Base-by-base conservation (phyloP, 2,797 vertebrate species). In the Melopsittacus undulatus region DNA sequence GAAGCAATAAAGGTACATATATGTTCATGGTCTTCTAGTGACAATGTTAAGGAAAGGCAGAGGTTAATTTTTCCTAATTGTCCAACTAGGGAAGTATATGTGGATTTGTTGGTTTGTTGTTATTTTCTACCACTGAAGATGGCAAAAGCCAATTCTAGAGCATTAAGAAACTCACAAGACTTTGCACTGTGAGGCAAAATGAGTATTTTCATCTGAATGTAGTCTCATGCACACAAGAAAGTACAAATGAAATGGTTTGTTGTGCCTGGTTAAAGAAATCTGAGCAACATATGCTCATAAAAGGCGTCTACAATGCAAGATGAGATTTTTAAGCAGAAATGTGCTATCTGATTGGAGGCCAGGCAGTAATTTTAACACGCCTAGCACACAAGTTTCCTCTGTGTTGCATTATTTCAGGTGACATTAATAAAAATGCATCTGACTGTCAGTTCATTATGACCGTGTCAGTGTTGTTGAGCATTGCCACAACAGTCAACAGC, bases 11-110 rank as follows among this genome's bases (percentile, higher is more conserved):
- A 86, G 83, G 70, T 92, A 57, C 46, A 20, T 88, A 36, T 74
- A 17, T n/a, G 38, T 45, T 83, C 70, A 24, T 22, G 3, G 80
- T 82, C 62, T 94, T 83, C 68, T 81, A 38, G 45, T 52, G 42
- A 92, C 89, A 85, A 34, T 92, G 67, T 95, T 97, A 92, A 96
- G 93, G 94, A 96, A 97, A 95, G 80, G 86, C 94, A 95, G 88
- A 95, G 61, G 29, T 84, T 92, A 40, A 15, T 29, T 95, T 89
- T 76, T 77, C 69, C 42, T 62, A 66, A 48, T 92, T 94, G 95
- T 69, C 80, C 67, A 26, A 45, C n/a, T 76, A 29, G 26, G 38
- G 30, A 64, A 48, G 15, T 49, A 30, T 57, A 45, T 38, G 57
- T 88, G 72, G 45, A 4, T 59, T 36, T 26, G 23, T 59, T 59